Evolutionary conservation across 2,797 vertebrate species (phyloP).

Genomic region (Phoxinus dragarum): DNA sequence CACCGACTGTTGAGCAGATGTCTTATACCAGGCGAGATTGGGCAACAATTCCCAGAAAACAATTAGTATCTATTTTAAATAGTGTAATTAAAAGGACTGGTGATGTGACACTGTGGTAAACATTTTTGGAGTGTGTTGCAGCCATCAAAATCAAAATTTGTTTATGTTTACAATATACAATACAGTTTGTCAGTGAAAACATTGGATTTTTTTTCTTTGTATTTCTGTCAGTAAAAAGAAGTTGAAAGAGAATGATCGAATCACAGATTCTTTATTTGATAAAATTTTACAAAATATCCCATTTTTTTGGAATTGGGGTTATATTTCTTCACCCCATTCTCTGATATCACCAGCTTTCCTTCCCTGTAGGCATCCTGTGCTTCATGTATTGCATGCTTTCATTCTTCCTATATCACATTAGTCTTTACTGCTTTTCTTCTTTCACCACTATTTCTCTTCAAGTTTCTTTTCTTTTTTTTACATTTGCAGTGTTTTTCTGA

Average conservation of each 20-base stretch:
- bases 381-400: background rate
- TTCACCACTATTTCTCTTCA: background rate
- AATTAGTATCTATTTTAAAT: background rate
- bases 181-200: background rate
- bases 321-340: background rate
- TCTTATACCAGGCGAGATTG: background rate
- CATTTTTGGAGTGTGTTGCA: too few relatives aligned
- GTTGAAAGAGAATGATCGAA: background rate
- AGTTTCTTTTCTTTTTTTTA: background rate
- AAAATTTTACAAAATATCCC: background rate
- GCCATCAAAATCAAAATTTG: too few relatives aligned
- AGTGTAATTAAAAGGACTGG: background rate
- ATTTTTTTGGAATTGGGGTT: background rate
- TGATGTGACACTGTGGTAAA: too few relatives aligned
- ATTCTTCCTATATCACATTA: background rate
- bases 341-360: background rate
- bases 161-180: background rate
- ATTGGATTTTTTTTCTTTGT: background rate
- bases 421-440: slow-evolving; percentile 1
- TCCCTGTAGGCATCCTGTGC: background rate
- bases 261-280: background rate
- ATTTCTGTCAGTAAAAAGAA: background rate
- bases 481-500: slow-evolving; percentile 11
- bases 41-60: too few relatives aligned
- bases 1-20: background rate